phyloP scores from a whole-genome alignment of 2,888 invertebrate species.

The Lamellibrachia columna region DNA sequence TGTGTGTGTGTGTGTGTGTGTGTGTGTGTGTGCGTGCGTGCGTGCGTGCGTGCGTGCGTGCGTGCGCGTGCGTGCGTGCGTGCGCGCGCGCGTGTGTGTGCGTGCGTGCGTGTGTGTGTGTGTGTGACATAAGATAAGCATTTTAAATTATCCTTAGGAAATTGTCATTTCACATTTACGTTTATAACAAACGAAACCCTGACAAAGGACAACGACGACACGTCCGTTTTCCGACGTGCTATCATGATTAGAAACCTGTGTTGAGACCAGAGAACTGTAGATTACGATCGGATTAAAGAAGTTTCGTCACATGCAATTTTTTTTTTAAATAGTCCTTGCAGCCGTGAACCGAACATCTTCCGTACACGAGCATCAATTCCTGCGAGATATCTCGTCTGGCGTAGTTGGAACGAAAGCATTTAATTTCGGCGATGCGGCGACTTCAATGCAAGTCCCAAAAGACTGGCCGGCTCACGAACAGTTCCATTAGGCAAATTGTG shows the following conservation, averaged over 20 bases:
- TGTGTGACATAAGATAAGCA: no score
- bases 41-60: no score
- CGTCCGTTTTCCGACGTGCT: background rate
- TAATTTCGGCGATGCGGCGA: background rate
- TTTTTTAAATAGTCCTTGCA: background rate
- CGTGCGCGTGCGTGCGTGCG: no score
- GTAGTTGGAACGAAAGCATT: background rate
- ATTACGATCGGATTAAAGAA: background rate
- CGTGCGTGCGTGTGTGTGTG: no score
- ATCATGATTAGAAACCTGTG: background rate
- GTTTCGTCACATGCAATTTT: background rate
- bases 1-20: no score
- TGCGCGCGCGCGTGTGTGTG: no score
- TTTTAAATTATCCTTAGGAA: no score
- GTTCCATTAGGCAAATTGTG: constrained; percentile 3
- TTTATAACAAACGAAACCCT: no score
- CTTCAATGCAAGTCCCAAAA: background rate
- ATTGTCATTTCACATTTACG: no score
- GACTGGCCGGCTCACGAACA: background rate
- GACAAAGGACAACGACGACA: background rate
- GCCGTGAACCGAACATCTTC: background rate
- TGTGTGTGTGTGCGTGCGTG: no score
- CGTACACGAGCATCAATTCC: background rate
- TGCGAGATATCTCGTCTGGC: background rate
- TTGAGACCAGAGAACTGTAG: background rate